Conservation (phyloP, 2,113 vertebrate genomes). For the Coregonus clupeaformis region DNA sequence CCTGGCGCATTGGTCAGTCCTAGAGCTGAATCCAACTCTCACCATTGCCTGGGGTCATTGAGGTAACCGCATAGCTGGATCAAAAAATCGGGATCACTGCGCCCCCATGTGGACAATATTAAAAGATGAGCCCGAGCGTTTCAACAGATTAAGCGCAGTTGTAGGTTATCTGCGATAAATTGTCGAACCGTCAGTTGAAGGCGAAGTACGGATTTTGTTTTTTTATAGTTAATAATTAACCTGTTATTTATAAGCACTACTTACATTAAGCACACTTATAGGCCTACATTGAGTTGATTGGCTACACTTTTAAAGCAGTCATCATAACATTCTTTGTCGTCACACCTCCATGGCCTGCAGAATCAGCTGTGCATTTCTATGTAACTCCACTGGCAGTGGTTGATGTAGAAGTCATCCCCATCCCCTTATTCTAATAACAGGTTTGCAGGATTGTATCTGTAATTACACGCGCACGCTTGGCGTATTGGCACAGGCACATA, state of each 20-base stretch:
- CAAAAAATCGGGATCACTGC: slow-evolving; percentile 30
- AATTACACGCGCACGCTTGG: slow-evolving; percentile 55
- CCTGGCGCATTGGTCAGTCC: too few species aligned
- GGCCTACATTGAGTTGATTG: not conserved
- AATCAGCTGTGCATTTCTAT: slow-evolving; percentile 34
- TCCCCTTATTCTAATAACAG: slow-evolving; percentile 70
- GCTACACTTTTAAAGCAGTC: not conserved
- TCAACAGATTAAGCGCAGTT: not conserved
- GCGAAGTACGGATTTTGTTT: too few species aligned
- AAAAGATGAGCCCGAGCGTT: slow-evolving; percentile 22
- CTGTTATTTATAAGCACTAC: not conserved
- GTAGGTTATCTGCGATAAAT: not conserved
- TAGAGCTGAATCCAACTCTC: not conserved
- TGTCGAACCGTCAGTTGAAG: not conserved
- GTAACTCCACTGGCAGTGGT: slow-evolving; percentile 59
- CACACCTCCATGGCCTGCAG: slow-evolving; percentile 31
- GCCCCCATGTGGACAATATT: slow-evolving; percentile 53
- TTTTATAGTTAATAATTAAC: not conserved
- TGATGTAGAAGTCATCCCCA: slow-evolving; percentile 65
- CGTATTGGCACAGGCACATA: slow-evolving; percentile 38
- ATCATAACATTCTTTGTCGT: not conserved
- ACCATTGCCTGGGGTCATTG: slow-evolving; percentile 58
- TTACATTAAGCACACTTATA: not conserved
- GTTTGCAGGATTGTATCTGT: slow-evolving; percentile 60
- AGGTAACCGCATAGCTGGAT: slow-evolving; percentile 36